Conservation (phyloP, 2,888 invertebrate species). For the Drosophila lutescens region DNA sequence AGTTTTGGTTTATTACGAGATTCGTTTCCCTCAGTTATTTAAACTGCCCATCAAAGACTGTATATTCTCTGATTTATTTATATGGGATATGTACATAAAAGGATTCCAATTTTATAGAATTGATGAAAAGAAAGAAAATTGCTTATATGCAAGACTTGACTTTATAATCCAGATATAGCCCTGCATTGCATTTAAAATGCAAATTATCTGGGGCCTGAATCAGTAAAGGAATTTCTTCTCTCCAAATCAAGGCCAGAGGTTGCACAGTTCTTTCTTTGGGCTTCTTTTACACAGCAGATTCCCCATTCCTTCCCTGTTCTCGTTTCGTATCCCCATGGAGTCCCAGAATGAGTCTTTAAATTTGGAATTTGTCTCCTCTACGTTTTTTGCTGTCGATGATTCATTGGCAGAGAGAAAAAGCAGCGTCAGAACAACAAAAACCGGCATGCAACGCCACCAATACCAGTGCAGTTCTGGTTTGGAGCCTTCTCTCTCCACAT, state of each 20-base stretch:
- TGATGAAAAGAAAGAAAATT: neutral
- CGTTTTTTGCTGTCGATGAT: conserved; percentile 25
- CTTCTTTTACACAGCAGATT: neutral
- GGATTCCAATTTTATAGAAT: neutral
- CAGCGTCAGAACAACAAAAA: conserved; percentile 30
- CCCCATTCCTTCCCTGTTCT: neutral
- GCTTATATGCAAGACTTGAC: neutral
- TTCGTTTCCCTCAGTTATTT: neutral
- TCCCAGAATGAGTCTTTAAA: conserved; percentile 22
- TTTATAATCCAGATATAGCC: neutral
- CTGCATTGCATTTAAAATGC: neutral
- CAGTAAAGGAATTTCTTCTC: conserved; percentile 13
- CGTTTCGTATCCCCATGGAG: conserved; percentile 5
- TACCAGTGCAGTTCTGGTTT: conserved; percentile 9
- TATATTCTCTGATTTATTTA: too few relatives aligned
- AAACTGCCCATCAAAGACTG: too few relatives aligned
- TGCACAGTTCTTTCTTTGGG: conserved; percentile 11
- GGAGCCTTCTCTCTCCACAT: conserved; percentile 10
- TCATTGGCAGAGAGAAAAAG: conserved; percentile 19
- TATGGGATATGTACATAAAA: too few relatives aligned
- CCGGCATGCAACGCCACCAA: conserved; percentile 45
- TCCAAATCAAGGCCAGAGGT: conserved; percentile 34
- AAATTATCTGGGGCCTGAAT: conserved; percentile 3
- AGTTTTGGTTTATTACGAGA: neutral
- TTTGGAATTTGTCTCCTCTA: conserved; percentile 34